Conservation (phyloP, 2,113 vertebrate species). For the Anarhynchus alexandrinus region DNA sequence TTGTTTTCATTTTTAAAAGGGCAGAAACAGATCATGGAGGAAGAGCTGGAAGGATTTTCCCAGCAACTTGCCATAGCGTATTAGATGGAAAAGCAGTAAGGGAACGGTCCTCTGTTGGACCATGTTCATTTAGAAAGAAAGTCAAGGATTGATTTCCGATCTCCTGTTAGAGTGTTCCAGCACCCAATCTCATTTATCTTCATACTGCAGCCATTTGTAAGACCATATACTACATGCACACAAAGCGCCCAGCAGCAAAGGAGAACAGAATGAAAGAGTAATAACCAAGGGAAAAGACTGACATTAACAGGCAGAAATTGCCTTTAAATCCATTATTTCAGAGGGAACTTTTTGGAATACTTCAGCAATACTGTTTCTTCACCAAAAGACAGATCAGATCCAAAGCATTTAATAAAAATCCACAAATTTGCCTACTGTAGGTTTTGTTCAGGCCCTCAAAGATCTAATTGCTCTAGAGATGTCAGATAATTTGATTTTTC, state of each 20-base stretch:
- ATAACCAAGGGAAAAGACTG: constrained; percentile 3
- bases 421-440: not conserved
- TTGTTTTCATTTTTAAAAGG: not conserved
- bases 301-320: constrained; percentile 11
- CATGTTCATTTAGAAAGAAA: not conserved
- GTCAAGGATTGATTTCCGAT: constrained; percentile 34
- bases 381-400: not conserved
- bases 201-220: constrained; percentile 27
- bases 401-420: constrained; percentile 20
- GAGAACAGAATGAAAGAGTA: not conserved
- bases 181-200: constrained; percentile 45
- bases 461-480: constrained; percentile 6
- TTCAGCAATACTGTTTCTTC: not conserved
- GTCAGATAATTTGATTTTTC: constrained; percentile 33
- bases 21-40: not conserved
- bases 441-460: constrained; percentile 8
- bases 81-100: not conserved
- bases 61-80: not conserved
- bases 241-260: not conserved
- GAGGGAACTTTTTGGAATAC: not conserved
- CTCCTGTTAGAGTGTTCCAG: constrained; percentile 12
- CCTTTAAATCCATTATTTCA: not conserved
- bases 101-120: not conserved
- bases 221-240: not conserved
- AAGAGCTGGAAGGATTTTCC: not conserved